Conservation (phyloP, 2,113 vertebrate species). For the Phoenicopterus ruber region DNA sequence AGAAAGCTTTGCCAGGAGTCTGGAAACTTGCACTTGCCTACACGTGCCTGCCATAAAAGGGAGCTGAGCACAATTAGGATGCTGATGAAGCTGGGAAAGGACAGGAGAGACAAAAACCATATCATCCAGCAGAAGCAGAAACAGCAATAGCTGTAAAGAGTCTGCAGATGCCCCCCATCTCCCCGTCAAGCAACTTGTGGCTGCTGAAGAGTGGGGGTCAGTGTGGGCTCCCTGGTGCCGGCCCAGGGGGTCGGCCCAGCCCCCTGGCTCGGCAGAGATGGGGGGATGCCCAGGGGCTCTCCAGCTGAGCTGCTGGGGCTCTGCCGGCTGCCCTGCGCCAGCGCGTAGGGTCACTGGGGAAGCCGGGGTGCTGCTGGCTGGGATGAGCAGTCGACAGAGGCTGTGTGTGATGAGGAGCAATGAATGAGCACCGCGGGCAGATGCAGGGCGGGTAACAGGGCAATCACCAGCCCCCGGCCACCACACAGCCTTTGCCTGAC, state of each 20-base stretch:
- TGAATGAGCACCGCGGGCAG: neutral
- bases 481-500: neutral
- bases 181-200: neutral
- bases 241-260: neutral
- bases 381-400: neutral
- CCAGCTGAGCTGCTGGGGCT: neutral
- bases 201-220: neutral
- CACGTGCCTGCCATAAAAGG: neutral
- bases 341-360: accelerated
- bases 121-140: neutral
- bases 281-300: accelerated
- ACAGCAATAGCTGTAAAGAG: neutral
- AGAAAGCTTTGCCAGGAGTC: neutral
- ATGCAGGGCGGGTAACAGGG: neutral
- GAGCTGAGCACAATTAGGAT: neutral
- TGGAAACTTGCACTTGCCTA: neutral
- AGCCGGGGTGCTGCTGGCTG: neutral
- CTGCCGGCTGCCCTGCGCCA: neutral
- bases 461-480: accelerated
- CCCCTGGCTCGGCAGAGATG: neutral
- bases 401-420: neutral
- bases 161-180: accelerated
- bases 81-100: neutral
- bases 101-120: neutral
- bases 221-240: accelerated